Base-by-base conservation (phyloP, 2,888 invertebrate species). In the Volucella inflata region DNA sequence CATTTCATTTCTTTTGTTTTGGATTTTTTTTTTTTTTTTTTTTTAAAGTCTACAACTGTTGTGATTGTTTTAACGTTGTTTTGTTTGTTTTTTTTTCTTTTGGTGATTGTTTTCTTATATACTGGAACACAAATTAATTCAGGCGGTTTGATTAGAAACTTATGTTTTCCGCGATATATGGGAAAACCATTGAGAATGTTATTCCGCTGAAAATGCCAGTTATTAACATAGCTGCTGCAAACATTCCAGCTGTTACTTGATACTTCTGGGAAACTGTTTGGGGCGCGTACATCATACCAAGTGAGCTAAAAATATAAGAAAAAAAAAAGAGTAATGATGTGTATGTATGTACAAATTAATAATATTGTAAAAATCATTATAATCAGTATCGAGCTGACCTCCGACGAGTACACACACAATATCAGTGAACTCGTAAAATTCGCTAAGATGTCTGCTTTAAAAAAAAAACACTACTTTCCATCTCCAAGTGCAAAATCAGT, bases 201-300 rank as follows among this genome's bases (percentile, higher is more conserved):
- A 99, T 95, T n/a, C 99, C 99, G 9, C 93, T 90, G 81, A 97
- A 95, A 62, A 99, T 96, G 55, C 99, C 99, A 0, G 97, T 95
- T 42, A 99, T 96, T 1, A 99, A 94, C 89, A 96, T 96, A 17
- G 99, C 98, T 0, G 97, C 98, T 51, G 97, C 98, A 91, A 98
- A 97, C 99, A 99, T 99, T 76, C 99, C 99, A 0, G 99, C 99
- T 0, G 95, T 95, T 0, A 96, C 93, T 14, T 97, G 96, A 91
- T 97, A 93, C 89, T 97, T 95, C 0, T 95, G 95, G n/a, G 96
- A 95, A 14, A 97, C 97, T 48, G 94, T 94, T 87, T 90, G 89
- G 12, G 92, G 92, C 8, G 92, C 88, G 74, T 92, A 92, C 92
- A 92, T 92, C 92, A 92, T 92, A 16, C 90, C 92, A 76, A 92